Evolutionary conservation across 2,797 vertebrate genomes (phyloP).

Genomic region (Benthosema pterotum): DNA sequence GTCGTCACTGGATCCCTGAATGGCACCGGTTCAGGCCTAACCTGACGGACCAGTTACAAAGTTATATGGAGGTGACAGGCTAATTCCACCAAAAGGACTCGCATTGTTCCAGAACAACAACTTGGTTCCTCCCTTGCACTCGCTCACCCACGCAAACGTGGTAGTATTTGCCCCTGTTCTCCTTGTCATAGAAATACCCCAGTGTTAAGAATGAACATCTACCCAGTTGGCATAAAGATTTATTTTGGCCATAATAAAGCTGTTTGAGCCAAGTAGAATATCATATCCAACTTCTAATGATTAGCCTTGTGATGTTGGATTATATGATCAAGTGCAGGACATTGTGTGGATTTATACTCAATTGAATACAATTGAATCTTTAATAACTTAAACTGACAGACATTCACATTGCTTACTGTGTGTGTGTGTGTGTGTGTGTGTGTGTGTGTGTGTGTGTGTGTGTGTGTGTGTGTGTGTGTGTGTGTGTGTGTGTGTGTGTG

Average conservation of each 20-base stretch:
- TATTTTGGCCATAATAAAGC: constrained; percentile 41
- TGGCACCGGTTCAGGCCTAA: constrained; percentile 74
- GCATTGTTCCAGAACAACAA: constrained; percentile 67
- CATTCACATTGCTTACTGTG: too few relatives aligned
- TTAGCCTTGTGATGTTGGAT: constrained; percentile 46
- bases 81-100: constrained; percentile 59
- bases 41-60: constrained; percentile 78
- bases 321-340: constrained; percentile 38
- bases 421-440: too few relatives aligned
- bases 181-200: constrained; percentile 31
- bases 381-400: too few relatives aligned
- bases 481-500: too few relatives aligned
- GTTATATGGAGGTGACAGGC: constrained; percentile 55
- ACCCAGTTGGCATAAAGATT: constrained; percentile 28
- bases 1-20: constrained; percentile 71
- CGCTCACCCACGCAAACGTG: constrained; percentile 59
- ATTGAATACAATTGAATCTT: too few relatives aligned
- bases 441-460: too few relatives aligned
- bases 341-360: constrained; percentile 22
- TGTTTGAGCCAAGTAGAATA: constrained; percentile 34
- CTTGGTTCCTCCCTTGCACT: constrained; percentile 61
- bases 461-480: too few relatives aligned
- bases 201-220: constrained; percentile 21
- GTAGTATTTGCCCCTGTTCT: constrained; percentile 51
- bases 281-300: constrained; percentile 43